Evolutionary conservation across 2,797 vertebrate genomes (phyloP).

Genomic region (Peromyscus melanophrys): DNA sequence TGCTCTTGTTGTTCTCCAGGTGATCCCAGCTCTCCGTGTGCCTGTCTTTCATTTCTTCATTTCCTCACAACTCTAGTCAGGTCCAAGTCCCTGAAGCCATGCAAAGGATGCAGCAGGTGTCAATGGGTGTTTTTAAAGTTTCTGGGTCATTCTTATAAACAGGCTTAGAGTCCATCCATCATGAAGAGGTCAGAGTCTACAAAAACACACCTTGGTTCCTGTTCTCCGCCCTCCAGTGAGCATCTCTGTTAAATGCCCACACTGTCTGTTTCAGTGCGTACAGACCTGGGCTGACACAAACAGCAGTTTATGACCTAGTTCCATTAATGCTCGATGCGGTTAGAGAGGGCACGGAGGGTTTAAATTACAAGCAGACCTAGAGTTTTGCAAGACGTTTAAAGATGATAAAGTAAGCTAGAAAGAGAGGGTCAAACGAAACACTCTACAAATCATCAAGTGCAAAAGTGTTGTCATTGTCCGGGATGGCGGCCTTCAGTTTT

Average conservation of each 20-base stretch:
- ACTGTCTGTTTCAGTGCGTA: not conserved
- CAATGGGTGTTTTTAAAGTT: not conserved
- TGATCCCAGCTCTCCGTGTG: not conserved
- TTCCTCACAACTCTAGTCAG: not conserved
- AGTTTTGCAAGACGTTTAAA: conserved; percentile 3
- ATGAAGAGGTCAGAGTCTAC: not conserved
- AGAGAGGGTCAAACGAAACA: not conserved
- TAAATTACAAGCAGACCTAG: not conserved
- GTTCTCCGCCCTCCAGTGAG: not conserved
- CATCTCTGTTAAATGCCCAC: not conserved
- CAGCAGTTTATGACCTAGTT: not conserved
- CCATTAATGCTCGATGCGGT: not conserved
- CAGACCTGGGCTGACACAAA: conserved; percentile 6
- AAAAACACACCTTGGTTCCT: not conserved
- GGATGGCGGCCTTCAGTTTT: not conserved
- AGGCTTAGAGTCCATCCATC: not conserved
- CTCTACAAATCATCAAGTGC: not conserved
- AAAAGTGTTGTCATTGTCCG: not conserved
- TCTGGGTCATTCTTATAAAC: not conserved
- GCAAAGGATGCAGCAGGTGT: not conserved
- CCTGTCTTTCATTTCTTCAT: not conserved
- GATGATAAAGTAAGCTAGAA: not conserved
- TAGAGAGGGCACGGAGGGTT: not conserved
- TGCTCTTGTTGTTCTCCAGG: not conserved
- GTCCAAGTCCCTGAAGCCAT: not conserved